phyloP scores from a whole-genome alignment of 2,113 vertebrate genomes.

The Sigmodon hispidus region DNA sequence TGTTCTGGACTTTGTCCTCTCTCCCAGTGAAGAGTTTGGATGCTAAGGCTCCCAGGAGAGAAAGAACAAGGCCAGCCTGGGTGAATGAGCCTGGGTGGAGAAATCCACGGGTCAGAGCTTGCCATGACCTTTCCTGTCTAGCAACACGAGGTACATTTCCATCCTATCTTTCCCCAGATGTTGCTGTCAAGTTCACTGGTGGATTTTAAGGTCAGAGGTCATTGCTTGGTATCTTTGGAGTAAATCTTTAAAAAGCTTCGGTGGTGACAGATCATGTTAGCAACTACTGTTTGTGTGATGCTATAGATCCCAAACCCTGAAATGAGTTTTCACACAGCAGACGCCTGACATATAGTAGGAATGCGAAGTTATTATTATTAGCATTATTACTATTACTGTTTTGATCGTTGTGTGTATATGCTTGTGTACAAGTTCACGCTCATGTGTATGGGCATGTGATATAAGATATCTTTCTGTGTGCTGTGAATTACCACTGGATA shows the following conservation, averaged over 20 bases:
- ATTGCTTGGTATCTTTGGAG: background rate
- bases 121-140: background rate
- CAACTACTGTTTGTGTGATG: fast-evolving
- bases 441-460: background rate
- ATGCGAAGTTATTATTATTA: background rate
- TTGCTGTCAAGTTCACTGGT: background rate
- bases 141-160: background rate
- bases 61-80: background rate
- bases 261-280: background rate
- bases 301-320: background rate
- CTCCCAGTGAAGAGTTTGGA: background rate
- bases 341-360: background rate
- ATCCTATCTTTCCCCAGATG: background rate
- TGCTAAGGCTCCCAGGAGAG: background rate
- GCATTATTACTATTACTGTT: background rate
- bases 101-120: background rate
- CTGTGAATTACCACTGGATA: too few species aligned
- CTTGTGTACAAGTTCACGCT: background rate
- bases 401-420: background rate
- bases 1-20: background rate
- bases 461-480: too few species aligned
- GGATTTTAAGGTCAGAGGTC: background rate
- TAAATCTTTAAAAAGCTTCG: background rate
- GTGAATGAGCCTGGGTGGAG: background rate
- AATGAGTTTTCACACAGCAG: background rate